phyloP scores from a whole-genome alignment of 1,140 invertebrate genomes.

The Drosophila mojavensis region DNA sequence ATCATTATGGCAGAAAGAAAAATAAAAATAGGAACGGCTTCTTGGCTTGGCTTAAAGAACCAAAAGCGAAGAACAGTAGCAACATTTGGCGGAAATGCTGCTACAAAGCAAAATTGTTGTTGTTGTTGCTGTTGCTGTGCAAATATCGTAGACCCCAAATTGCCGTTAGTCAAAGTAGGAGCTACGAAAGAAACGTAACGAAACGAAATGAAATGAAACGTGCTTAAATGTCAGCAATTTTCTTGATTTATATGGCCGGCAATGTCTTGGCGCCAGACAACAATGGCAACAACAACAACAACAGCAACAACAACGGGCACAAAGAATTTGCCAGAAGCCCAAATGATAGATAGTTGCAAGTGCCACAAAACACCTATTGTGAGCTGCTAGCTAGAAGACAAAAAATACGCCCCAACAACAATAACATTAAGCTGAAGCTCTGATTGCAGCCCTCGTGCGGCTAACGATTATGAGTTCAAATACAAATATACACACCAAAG shows the following conservation, averaged over 20 bases:
- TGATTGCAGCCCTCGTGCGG: conserved; percentile 54
- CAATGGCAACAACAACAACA: conserved; percentile 69
- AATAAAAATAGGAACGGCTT: conserved; percentile 60
- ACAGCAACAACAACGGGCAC: conserved; percentile 32
- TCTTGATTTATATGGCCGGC: conserved; percentile 80
- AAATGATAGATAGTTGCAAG: conserved; percentile 77
- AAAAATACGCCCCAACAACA: conserved; percentile 15
- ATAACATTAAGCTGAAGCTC: conserved; percentile 11
- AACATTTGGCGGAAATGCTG: conserved; percentile 73
- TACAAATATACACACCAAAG: not conserved
- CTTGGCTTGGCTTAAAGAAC: conserved; percentile 31
- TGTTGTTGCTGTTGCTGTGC: conserved; percentile 55
- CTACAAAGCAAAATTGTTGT: conserved; percentile 24
- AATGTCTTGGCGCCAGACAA: conserved; percentile 66
- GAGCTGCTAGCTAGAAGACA: conserved; percentile 10
- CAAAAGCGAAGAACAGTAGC: conserved; percentile 19
- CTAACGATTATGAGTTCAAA: conserved; percentile 63
- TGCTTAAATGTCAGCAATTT: conserved; percentile 82
- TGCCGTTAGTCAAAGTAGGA: conserved; percentile 8
- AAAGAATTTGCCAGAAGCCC: conserved; percentile 53
- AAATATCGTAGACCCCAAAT: conserved; percentile 49
- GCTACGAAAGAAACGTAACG: conserved; percentile 40
- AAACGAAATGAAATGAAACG: conserved; percentile 68
- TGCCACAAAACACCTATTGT: conserved; percentile 58
- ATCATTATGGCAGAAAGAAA: conserved; percentile 63